These are phyloP conservation scores for Megalonaias nervosa DNA, from an alignment of 1,140 invertebrate genomes.

Conservation along the genomic window DNA sequence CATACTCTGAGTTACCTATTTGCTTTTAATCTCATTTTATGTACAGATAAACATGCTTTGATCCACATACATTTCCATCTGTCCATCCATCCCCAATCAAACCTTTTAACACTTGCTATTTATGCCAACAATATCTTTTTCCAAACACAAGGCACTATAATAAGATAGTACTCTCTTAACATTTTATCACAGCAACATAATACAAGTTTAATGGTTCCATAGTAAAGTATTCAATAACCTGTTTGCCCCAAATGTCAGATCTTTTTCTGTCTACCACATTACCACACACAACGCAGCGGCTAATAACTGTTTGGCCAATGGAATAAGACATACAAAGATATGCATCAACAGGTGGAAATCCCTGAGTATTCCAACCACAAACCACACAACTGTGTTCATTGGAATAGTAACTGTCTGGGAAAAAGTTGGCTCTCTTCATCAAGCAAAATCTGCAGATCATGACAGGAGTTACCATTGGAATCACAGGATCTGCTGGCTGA, in stretches of 20 bases:
- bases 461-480: constrained; percentile 4
- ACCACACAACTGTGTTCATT: constrained; percentile 22
- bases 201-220: too few species aligned
- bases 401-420: neutral
- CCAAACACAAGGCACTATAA: too few species aligned
- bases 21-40: too few species aligned
- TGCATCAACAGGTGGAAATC: neutral
- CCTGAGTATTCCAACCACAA: neutral
- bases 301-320: neutral
- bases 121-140: too few species aligned
- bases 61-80: too few species aligned
- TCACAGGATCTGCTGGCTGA: constrained; percentile 14
- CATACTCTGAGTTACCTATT: too few species aligned
- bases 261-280: neutral
- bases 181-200: too few species aligned
- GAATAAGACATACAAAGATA: constrained; percentile 11
- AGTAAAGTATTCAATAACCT: neutral
- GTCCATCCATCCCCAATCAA: too few species aligned
- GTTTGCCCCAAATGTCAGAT: neutral
- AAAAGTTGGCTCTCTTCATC: neutral
- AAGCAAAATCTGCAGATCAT: constrained; percentile 16
- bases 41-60: too few species aligned
- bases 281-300: constrained; percentile 8
- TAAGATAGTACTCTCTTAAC: too few species aligned
- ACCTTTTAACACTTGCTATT: too few species aligned